Conservation (phyloP, 1,140 invertebrate genomes). For the Amphibalanus amphitrite region DNA sequence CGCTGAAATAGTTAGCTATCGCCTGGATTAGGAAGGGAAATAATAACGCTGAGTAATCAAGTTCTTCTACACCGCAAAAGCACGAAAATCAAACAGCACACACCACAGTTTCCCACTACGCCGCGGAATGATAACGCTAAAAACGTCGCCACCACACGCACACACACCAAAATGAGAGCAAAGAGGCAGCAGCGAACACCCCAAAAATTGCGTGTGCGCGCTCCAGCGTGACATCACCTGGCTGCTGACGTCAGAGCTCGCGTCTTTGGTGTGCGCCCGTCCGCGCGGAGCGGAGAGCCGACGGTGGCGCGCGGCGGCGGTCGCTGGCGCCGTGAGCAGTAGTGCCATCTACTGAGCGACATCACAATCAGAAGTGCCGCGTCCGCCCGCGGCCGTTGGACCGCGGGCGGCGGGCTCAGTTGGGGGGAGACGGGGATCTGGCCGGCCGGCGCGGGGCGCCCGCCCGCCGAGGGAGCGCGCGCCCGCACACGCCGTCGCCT, state of each 20-base stretch:
- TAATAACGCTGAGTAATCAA: conserved; percentile 2
- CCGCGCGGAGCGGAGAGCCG: not conserved
- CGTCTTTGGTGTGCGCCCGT: not conserved
- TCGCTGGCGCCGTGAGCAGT: not conserved
- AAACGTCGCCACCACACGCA: not conserved
- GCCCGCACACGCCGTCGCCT: too few species aligned
- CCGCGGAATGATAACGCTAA: not conserved
- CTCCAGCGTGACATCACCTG: not conserved
- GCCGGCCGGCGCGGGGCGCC: too few species aligned
- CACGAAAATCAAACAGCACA: conserved; percentile 1
- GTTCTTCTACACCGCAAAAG: not conserved
- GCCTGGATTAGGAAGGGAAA: not conserved
- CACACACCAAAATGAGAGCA: not conserved
- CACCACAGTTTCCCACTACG: not conserved
- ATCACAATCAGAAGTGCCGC: not conserved
- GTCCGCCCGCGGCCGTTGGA: not conserved
- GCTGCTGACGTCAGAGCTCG: not conserved
- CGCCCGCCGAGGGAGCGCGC: too few species aligned
- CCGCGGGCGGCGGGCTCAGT: too few species aligned
- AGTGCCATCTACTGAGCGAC: not conserved
- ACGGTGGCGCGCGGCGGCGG: not conserved
- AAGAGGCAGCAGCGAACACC: conserved; percentile 1
- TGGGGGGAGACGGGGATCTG: too few species aligned
- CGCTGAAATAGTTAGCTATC: not conserved
- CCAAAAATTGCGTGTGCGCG: not conserved